These are phyloP conservation scores for Cryptus armator DNA, from an alignment of 2,888 invertebrate species.

Conservation along the genomic window DNA sequence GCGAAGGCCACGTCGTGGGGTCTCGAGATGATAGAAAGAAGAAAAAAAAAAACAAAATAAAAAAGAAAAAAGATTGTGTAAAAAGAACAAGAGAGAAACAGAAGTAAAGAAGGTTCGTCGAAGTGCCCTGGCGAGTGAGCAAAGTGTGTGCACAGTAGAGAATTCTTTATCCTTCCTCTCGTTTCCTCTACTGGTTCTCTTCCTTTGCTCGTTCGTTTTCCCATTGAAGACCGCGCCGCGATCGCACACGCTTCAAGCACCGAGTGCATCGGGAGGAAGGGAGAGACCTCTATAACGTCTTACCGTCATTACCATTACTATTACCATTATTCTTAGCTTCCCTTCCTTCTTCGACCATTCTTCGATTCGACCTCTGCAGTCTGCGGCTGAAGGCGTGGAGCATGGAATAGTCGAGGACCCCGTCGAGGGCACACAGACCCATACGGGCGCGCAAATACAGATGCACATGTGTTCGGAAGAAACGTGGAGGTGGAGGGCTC, in stretches of 20 bases:
- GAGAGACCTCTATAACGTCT: constrained; percentile 39
- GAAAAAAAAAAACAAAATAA: constrained; percentile 41
- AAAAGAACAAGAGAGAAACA: constrained; percentile 22
- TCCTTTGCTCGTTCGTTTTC: constrained; percentile 20
- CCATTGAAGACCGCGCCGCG: constrained; percentile 33
- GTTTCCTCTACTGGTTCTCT: neutral
- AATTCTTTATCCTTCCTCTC: constrained; percentile 24
- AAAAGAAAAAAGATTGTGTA: constrained; percentile 32
- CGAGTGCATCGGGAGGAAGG: neutral
- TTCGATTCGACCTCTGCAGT: constrained; percentile 25
- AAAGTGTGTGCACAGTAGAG: constrained; percentile 38
- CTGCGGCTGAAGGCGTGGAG: constrained; percentile 12
- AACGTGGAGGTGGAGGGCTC: constrained; percentile 55
- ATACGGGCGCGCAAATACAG: constrained; percentile 30
- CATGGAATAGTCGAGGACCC: constrained; percentile 14
- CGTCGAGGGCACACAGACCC: constrained; percentile 50
- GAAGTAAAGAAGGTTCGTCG: constrained; percentile 19
- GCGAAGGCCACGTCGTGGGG: constrained; percentile 56
- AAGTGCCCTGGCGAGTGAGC: constrained; percentile 29
- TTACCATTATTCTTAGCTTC: constrained; percentile 69
- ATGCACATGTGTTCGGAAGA: constrained; percentile 31
- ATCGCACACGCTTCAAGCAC: constrained; percentile 27
- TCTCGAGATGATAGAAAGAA: constrained; percentile 55
- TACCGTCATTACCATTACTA: constrained; percentile 71
- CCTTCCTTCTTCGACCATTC: constrained; percentile 38